Base-by-base conservation (phyloP, 2,797 vertebrate genomes). In the Macrochelys suwanniensis region DNA sequence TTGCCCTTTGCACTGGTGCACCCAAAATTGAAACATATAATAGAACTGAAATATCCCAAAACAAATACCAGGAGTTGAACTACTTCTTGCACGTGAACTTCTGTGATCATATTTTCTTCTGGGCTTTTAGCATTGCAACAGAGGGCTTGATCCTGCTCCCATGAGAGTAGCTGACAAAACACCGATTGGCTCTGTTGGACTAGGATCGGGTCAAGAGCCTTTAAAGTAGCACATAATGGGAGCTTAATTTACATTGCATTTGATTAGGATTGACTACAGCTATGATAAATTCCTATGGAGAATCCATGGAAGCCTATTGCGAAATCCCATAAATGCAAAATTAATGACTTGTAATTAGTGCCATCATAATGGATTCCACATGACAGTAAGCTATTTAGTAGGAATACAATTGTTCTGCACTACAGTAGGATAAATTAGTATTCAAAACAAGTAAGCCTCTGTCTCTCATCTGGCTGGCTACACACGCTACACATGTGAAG, bases 301-400 rank as follows among this genome's bases (percentile, higher is more conserved):
- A 59, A 88, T 93, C 86, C 85, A 77, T 85, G 26, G 1, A 61
- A 76, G 61, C 83, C 26, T 42, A 77, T 94, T 94, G 80, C 96
- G 92, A 95, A 96, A 95, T 87, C 57, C 81, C 76, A 84, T 92
- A 97, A 96, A 97, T 95, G 90, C 84, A 92, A 85, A 96, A 91
- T 96, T 97, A 97, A 95, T 97, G 97, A 95, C 96, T 96, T 94
- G 87, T 94, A 96, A 97, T 97, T 97, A 97, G 89, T 25, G 21
- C 91, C 89, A 92, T 49, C 82, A 2, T 85, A 95, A 94, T 95
- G 79, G 76, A 51, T 89, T 96, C 95, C 97, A 89, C 89, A 90
- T 89, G 97, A 92, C 86, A 90, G 31, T 19, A 61, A 95, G 47
- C 77, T 80, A 79, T 96, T 96, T 94, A 95, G 93, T 93, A 94